Conservation (phyloP, 1,140 invertebrate genomes). For the Nasonia giraulti region DNA sequence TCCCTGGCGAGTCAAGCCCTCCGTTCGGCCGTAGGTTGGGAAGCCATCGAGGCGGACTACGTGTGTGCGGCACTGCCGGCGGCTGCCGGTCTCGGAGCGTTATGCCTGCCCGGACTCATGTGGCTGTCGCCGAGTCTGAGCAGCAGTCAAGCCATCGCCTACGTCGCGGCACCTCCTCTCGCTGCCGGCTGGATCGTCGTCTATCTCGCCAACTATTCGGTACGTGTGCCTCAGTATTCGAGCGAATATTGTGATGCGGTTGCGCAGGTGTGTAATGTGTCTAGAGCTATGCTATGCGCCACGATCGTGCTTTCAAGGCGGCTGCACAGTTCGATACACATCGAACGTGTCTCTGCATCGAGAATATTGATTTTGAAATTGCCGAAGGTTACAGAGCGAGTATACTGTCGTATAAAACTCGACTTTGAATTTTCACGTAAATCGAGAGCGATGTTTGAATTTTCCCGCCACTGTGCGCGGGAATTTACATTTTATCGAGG, state of each 20-base stretch:
- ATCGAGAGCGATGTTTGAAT: background rate
- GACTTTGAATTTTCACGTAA: no score
- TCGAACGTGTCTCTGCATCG: no score
- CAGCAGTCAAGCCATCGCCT: conserved; percentile 35
- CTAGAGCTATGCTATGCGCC: no score
- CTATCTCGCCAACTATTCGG: conserved; percentile 57
- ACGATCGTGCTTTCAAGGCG: background rate
- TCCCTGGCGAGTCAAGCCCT: conserved; percentile 56
- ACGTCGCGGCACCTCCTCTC: conserved; percentile 51
- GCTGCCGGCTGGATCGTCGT: conserved; percentile 59
- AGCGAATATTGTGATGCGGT: background rate
- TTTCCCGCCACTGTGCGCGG: background rate
- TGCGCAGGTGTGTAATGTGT: background rate
- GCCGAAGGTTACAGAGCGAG: no score
- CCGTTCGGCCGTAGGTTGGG: conserved; percentile 55
- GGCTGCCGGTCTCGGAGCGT: conserved; percentile 56
- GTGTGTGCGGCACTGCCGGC: conserved; percentile 54
- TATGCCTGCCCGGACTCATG: conserved; percentile 37
- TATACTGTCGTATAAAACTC: no score
- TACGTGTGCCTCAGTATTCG: conserved; percentile 35
- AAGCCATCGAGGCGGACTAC: conserved; percentile 52
- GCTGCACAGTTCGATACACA: no score
- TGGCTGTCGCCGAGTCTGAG: conserved; percentile 15
- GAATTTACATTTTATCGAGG: background rate
- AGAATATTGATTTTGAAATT: background rate